Evolutionary conservation across 2,113 vertebrate genomes (phyloP).

Genomic region (Crotalus helleri): DNA sequence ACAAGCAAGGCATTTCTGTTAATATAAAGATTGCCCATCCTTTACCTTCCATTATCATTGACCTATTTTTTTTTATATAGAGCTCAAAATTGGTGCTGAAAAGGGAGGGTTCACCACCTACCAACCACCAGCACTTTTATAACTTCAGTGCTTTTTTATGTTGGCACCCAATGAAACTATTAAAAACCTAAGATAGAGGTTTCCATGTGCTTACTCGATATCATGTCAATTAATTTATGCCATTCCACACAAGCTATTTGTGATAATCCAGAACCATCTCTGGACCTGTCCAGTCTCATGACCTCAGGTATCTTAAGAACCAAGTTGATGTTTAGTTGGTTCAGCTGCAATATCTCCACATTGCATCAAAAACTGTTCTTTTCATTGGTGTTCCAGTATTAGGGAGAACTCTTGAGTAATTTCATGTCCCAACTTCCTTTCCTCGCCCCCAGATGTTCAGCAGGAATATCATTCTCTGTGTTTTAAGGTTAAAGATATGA

Average conservation of each 20-base stretch:
- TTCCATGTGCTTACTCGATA: neutral
- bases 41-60: neutral
- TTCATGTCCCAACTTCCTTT: neutral
- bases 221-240: neutral
- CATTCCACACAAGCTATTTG: neutral
- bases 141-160: neutral
- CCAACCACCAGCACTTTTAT: neutral
- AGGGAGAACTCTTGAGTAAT: neutral
- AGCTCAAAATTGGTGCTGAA: neutral
- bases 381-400: neutral
- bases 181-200: neutral
- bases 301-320: neutral
- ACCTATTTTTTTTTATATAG: neutral
- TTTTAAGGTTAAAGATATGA: neutral
- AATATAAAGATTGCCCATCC: neutral
- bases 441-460: neutral
- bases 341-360: neutral
- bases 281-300: neutral
- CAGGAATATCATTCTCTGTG: neutral
- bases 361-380: neutral
- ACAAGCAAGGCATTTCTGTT: neutral
- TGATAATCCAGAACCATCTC: neutral
- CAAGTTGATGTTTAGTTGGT: neutral
- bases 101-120: neutral
- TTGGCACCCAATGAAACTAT: neutral